Conservation (phyloP, 2,797 vertebrate genomes). For the Nannoperca australis region DNA sequence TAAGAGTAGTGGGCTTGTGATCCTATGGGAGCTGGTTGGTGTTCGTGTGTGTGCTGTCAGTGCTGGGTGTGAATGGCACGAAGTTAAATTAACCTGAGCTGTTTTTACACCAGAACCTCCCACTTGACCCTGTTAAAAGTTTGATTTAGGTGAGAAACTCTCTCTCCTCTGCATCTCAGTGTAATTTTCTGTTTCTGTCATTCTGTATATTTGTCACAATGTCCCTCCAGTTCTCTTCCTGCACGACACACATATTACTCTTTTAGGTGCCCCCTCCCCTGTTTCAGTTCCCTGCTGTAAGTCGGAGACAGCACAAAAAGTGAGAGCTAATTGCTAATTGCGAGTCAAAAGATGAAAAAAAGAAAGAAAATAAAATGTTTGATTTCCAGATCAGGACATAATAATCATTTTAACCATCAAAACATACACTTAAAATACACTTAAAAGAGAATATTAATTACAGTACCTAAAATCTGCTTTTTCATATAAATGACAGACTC, state of each 20-base stretch:
- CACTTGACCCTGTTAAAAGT: conserved; percentile 74
- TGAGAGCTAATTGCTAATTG: not conserved
- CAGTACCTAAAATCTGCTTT: not conserved
- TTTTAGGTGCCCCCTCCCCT: conserved; percentile 42
- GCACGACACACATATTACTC: conserved; percentile 37
- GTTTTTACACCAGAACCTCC: conserved; percentile 45
- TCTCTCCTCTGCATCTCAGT: conserved; percentile 27
- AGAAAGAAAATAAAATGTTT: not conserved
- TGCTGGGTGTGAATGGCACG: conserved; percentile 51
- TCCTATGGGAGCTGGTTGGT: conserved; percentile 50
- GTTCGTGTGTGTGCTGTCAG: conserved; percentile 34
- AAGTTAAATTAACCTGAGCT: conserved; percentile 63
- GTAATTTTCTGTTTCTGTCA: conserved; percentile 22
- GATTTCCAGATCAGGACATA: not conserved
- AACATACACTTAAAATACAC: not conserved
- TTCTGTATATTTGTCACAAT: conserved; percentile 34
- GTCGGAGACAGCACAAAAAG: not conserved
- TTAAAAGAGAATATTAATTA: not conserved
- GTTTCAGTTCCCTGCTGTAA: conserved; percentile 4
- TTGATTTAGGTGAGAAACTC: conserved; percentile 51
- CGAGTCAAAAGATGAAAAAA: too few species aligned
- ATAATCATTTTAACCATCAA: not conserved
- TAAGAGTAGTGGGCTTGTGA: conserved; percentile 39
- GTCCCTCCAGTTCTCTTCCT: conserved; percentile 22
- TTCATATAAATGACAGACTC: not conserved